Evolutionary conservation across 2,888 invertebrate species (phyloP).

Genomic region (Brachycybe producta): DNA sequence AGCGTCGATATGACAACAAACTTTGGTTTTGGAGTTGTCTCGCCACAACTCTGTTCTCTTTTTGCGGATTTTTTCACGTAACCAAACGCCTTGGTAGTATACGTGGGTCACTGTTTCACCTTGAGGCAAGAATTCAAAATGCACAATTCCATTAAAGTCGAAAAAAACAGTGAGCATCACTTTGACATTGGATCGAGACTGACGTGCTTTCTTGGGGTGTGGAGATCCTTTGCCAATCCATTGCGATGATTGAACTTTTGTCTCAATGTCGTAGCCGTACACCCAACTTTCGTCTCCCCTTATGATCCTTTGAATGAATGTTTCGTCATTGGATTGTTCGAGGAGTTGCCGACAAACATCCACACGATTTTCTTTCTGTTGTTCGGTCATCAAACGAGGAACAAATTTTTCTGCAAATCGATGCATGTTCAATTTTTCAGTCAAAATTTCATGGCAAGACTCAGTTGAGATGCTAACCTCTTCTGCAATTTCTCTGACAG

Average conservation of each 20-base stretch:
- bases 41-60: conserved; percentile 2
- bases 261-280: conserved; percentile 19
- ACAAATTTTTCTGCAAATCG: conserved; percentile 19
- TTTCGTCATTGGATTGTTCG: conserved; percentile 14
- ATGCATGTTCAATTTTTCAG: conserved; percentile 17
- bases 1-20: no score
- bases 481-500: conserved; percentile 19
- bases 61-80: not conserved
- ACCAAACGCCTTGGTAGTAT: not conserved
- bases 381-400: conserved; percentile 16
- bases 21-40: no score
- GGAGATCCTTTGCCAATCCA: conserved; percentile 7
- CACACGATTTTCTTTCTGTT: not conserved
- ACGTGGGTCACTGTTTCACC: not conserved
- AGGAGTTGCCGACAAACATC: not conserved
- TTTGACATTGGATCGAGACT: conserved; percentile 16
- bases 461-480: not conserved
- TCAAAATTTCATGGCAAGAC: not conserved
- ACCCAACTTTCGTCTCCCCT: conserved; percentile 18
- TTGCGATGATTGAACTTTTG: conserved; percentile 18
- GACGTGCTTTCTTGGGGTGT: conserved; percentile 17
- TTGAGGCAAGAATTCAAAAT: conserved; percentile 17
- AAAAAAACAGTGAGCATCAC: conserved; percentile 19
- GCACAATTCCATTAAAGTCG: conserved; percentile 17
- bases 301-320: conserved; percentile 15